Evolutionary conservation across 1,140 invertebrate genomes (phyloP), one percentile per base, ranked within the genome.

Genomic region (Stegodyphus dumicola): DNA sequence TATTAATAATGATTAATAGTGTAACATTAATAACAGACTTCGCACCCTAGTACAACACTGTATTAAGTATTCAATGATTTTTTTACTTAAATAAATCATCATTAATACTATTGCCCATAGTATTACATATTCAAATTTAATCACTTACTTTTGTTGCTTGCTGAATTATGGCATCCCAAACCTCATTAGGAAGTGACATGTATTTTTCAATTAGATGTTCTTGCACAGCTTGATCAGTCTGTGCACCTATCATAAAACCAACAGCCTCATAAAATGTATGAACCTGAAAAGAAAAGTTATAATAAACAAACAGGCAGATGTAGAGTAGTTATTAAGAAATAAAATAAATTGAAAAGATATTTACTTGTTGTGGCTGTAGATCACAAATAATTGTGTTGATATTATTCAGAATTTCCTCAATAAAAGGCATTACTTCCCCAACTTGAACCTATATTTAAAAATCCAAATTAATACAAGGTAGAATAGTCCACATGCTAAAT

Each of bases 191-290:
- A 76, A 99, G 92, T 88, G 94, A 91, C 98, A 99, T 99, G 88
- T 99, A 99, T 88, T 98, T 96, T 89, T 99, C 97, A 89, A 99
- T 99, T 11, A 99, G 92, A 75, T 94, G 93, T 90, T 99, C 97
- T 91, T 99, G 98, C 53, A 94, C 92, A 60, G 94, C 92, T 88
- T 95, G 93, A 91, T 99, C 97, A 15, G 94, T 93, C 91, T 99
- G 96, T 65, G 98, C 96, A 90, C 94, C 96, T 89, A 99, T 99
- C 97, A 99, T 99, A 89, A 98, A 97, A 69, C 98, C 99, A 77
- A 99, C 97, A 74, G 99, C 98, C 92, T 99, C 99, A 91, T 99
- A 99, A 92, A 99, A 99, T 64, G 98, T 99, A 90, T 99, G 98
- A n/a, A 99, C 97, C 94, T 97, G 89, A 67, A 88, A 71, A 54